Evolutionary conservation across 2,113 vertebrate species (phyloP), one percentile per base, ranked within the genome.

Genomic region (Triplophysa tibetana): DNA sequence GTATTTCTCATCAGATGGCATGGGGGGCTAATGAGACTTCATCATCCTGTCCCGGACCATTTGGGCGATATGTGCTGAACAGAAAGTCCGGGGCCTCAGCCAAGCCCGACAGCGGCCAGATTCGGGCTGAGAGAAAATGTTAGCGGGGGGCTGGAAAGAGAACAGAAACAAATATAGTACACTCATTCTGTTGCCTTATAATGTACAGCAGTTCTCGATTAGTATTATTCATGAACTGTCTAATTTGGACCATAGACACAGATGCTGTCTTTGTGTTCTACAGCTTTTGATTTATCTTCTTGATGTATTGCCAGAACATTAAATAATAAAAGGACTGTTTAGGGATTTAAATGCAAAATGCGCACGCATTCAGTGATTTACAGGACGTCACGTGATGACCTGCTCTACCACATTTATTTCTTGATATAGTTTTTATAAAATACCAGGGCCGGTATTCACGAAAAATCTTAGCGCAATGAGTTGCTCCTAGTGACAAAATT

Each of bases 21-120:
- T 78, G 81, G 81, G 69, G 82, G 90, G 75, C 85, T 93, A 91
- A 93, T 92, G 85, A 86, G 84, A 74, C 90, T 92, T 90, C 80
- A 86, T 92, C 10, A 2, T 78, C 72, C 72, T 85, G 86, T 83
- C 84, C 89, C 89, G 80, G 85, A 58, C 67, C 81, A 85, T 86
- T 81, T 75, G 77, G 68, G 78, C 67, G 83, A 88, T 81, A 79
- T 81, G 77, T 74, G 61, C 82, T 79, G 86, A 84, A 82, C 72
- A 54, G 14, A 87, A 61, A 50, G 19, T 85, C 77, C 43, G 45
- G 61, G n/a, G 85, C 66, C 33, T 26, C 45, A 86, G 83, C 83
- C 81, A 85, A 83, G 63, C 75, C 65, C 10, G 60, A 76, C 78
- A 78, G 56, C 17, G 33, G 79, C 80, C 72, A 79, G 62, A 79